Base-by-base conservation (phyloP, 2,113 vertebrate genomes). In the Actenoides hombroni region DNA sequence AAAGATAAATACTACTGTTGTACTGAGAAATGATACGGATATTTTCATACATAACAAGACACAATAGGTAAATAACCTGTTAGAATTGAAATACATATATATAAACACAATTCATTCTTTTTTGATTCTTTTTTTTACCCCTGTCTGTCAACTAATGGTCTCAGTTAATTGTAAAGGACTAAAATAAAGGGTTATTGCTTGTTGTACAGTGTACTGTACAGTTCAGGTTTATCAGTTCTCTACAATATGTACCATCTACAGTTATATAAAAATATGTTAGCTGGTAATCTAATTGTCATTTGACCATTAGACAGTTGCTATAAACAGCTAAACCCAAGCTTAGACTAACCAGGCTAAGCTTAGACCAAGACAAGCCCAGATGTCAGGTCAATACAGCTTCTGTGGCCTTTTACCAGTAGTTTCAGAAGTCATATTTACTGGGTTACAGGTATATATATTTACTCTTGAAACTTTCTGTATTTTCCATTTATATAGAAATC, bases 241-340 rank as follows among this genome's bases (percentile, higher is more conserved):
- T 75, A 9, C 16, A 69, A 29, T 24, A 28, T 21, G 9, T 49
- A 51, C 3, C 7, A 64, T 29, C 49, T 82, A 48, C 29, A 56
- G n/a, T 51, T 82, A 85, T 82, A 11, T 2, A 75, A 85, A 46
- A 75, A 79, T 16, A 54, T 13, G 4, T 60, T 74, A 67, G 3
- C 6, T 5, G 14, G n/a, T 59, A 89, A 24, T 49, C 37, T 86
- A 49, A n/a, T 46, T 54, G 28, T 49, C 74, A 79, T 53, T 60
- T 85, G 61, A 69, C 11, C 21, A 44, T 80, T 61, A 86, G n/a
- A 65, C 24, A 86, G 59, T 46, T 77, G 8, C 51, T 74, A 5
- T 49, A 92, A 92, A 44, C 12, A 88, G 16, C 31, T 92, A 78
- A 94, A 92, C 77, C 11, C 46, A 78, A 6, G 26, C 26, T 26